Percentiles rank a stretch among this genome's conserved stretches.
Evolutionary conservation across 2,888 invertebrate genomes (phyloP).

Genomic region (Cordilura impudica): DNA sequence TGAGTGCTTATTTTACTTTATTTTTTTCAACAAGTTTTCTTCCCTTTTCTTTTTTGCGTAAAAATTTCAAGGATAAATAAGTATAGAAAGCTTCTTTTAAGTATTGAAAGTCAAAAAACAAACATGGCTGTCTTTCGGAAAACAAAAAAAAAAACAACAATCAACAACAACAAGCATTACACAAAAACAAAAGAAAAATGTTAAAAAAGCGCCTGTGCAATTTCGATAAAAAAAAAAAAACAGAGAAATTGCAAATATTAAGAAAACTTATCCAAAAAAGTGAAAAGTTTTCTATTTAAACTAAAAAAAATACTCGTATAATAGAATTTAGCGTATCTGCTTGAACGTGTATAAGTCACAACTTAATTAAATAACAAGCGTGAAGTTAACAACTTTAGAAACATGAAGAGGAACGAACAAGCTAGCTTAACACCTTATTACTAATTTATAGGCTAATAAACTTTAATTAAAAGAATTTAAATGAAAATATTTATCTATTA

Average conservation of each 20-base stretch:
- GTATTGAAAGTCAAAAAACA: slow-evolving; percentile 49
- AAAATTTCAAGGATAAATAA: slow-evolving; percentile 59
- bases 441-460: no score
- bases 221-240: slow-evolving; percentile 48
- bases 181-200: slow-evolving; percentile 26
- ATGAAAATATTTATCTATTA: no score
- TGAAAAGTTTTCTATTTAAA: neutral
- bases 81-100: slow-evolving; percentile 42
- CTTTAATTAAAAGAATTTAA: no score
- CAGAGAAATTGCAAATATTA: slow-evolving; percentile 19
- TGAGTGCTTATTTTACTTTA: slow-evolving; percentile 50
- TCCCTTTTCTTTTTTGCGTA: slow-evolving; percentile 51
- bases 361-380: neutral
- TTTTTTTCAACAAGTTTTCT: slow-evolving; percentile 60
- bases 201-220: slow-evolving; percentile 59
- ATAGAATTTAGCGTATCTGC: no score
- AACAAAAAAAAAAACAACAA: slow-evolving; percentile 31
- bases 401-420: no score
- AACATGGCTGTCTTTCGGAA: slow-evolving; percentile 59
- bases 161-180: slow-evolving; percentile 4
- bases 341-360: neutral
- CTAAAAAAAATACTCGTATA: neutral
- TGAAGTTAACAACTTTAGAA: neutral
- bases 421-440: no score
- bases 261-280: slow-evolving; percentile 4